These are phyloP conservation scores for Platyscapa corneri DNA, from an alignment of 1,140 invertebrate genomes.

Conservation along the genomic window DNA sequence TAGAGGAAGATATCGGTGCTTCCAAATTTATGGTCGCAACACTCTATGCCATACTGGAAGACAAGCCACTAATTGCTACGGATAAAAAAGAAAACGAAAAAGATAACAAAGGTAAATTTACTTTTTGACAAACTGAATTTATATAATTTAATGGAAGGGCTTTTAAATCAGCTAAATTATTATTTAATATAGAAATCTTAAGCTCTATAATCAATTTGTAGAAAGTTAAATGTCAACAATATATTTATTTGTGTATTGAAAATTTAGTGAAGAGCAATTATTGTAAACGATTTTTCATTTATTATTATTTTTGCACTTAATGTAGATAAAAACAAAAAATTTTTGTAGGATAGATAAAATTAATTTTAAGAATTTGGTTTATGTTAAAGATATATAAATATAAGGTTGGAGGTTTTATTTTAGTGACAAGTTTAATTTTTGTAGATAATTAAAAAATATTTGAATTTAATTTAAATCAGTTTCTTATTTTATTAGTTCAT, in stretches of 20 bases:
- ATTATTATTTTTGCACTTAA: no score
- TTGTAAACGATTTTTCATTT: no score
- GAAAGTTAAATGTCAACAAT: no score
- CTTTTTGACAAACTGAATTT: background rate
- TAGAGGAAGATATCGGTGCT: slow-evolving; percentile 77
- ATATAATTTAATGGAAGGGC: background rate
- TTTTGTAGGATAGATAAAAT: background rate
- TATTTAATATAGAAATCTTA: background rate
- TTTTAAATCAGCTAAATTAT: background rate
- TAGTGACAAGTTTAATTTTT: no score
- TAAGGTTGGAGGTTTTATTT: no score
- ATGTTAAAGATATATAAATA: no score
- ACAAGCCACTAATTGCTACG: slow-evolving; percentile 72
- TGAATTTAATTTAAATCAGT: no score
- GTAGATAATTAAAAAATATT: no score
- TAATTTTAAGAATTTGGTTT: background rate
- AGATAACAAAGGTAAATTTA: slow-evolving; percentile 55
- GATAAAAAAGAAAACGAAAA: slow-evolving; percentile 72
- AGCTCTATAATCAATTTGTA: no score
- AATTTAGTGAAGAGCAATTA: no score
- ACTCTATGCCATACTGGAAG: slow-evolving; percentile 82
- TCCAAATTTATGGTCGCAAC: slow-evolving; percentile 83
- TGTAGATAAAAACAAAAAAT: background rate
- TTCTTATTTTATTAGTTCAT: no score
- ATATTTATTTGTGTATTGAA: no score